Evolutionary conservation across 2,113 vertebrate species (phyloP).

Genomic region (Carlito syrichta): DNA sequence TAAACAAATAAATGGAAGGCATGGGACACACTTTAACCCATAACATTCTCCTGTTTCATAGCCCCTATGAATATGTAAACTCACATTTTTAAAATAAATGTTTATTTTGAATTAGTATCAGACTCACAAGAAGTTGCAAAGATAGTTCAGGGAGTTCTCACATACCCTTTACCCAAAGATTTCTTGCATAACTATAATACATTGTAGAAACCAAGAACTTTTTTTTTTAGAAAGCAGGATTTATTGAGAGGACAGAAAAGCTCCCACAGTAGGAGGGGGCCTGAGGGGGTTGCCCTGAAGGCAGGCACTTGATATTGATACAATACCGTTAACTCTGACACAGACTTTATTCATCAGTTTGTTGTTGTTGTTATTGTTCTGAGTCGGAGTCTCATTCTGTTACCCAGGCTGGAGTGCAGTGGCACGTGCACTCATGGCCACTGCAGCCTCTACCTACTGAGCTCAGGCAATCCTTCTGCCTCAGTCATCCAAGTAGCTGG

Average conservation of each 20-base stretch:
- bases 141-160: not conserved
- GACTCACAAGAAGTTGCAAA: not conserved
- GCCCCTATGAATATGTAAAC: not conserved
- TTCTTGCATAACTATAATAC: not conserved
- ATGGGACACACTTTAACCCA: not conserved
- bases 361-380: too few species aligned
- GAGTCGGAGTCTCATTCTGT: too few species aligned
- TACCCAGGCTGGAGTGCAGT: too few species aligned
- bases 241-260: too few species aligned
- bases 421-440: too few species aligned
- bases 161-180: not conserved
- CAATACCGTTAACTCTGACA: not conserved
- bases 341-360: not conserved
- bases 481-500: too few species aligned
- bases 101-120: not conserved
- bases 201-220: not conserved
- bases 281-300: too few species aligned
- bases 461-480: too few species aligned
- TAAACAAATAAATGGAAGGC: not conserved
- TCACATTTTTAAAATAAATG: not conserved
- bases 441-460: too few species aligned
- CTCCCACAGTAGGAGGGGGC: too few species aligned
- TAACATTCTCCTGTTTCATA: not conserved
- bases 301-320: too few species aligned
- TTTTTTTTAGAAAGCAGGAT: too few species aligned